Evolutionary conservation across 1,140 invertebrate species (phyloP).

Genomic region (Semibalanus balanoides): DNA sequence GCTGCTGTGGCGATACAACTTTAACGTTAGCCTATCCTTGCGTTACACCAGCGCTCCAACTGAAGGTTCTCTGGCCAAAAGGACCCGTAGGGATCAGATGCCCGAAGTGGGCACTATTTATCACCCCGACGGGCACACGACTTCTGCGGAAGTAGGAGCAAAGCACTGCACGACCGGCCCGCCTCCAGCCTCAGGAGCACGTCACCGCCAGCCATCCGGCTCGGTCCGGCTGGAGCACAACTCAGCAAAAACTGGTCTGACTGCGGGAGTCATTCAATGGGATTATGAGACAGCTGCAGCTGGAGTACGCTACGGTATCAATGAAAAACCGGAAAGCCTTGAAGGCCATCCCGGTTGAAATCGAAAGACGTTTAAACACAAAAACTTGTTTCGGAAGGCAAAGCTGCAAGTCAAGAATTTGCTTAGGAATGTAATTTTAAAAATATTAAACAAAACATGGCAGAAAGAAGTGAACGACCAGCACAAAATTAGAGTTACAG

Average conservation of each 20-base stretch:
- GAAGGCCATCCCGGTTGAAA: neutral
- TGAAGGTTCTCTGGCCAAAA: too few species aligned
- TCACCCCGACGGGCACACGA: too few species aligned
- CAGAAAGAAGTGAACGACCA: too few species aligned
- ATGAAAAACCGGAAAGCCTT: neutral
- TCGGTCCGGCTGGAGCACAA: neutral
- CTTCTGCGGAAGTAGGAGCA: neutral
- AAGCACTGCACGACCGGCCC: neutral
- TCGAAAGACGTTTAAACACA: neutral
- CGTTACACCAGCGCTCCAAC: too few species aligned
- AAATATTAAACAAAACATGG: too few species aligned
- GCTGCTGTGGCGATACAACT: too few species aligned
- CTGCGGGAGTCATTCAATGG: neutral
- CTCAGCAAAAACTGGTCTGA: neutral
- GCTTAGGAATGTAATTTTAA: neutral
- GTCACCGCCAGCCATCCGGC: too few species aligned
- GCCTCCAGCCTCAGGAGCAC: neutral
- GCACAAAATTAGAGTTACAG: too few species aligned
- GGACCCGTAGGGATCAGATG: too few species aligned
- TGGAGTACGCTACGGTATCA: neutral
- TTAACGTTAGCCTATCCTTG: too few species aligned
- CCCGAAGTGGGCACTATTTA: too few species aligned
- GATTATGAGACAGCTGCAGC: neutral
- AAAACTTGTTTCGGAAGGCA: neutral
- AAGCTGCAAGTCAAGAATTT: neutral